Percentiles rank a stretch among this genome's conserved stretches.
phyloP scores from a whole-genome alignment of 2,888 invertebrate species.

The Peribatodes rhomboidaria region DNA sequence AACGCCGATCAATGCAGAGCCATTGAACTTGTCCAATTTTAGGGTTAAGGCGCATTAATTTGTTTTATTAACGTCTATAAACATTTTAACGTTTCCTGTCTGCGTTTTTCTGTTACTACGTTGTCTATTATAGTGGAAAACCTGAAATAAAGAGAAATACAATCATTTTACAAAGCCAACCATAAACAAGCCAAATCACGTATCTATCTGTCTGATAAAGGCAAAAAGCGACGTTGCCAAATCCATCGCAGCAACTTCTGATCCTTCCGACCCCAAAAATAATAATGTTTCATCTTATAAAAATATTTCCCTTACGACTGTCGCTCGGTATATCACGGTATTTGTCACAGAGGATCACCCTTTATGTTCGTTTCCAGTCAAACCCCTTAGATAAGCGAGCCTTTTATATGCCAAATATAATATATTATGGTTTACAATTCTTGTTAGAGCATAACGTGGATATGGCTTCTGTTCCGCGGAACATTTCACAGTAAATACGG shows the following conservation, averaged over 20 bases:
- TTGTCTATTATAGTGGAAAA: constrained; percentile 55
- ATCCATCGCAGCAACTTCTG: constrained; percentile 80
- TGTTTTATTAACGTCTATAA: constrained; percentile 84
- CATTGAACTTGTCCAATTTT: constrained; percentile 86
- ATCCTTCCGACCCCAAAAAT: constrained; percentile 84
- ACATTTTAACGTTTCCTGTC: constrained; percentile 82
- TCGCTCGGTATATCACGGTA: constrained; percentile 86
- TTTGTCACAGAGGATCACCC: constrained; percentile 87
- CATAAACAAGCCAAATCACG: constrained; percentile 43
- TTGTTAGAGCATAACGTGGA: constrained; percentile 68
- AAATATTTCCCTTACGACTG: constrained; percentile 86
- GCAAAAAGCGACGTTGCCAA: constrained; percentile 63
- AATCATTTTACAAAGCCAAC: constrained; percentile 31
- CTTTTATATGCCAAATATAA: constrained; percentile 87
- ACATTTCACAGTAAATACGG: constrained; percentile 3
- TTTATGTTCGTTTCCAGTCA: constrained; percentile 87
- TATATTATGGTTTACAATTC: constrained; percentile 86
- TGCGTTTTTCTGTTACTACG: constrained; percentile 64
- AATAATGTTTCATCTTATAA: constrained; percentile 87
- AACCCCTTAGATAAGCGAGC: constrained; percentile 87
- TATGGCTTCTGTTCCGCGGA: constrained; percentile 41
- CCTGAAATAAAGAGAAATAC: constrained; percentile 25
- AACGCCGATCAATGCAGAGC: constrained; percentile 73
- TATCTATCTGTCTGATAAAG: constrained; percentile 41
- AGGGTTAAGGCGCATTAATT: constrained; percentile 84